Percentiles rank a stretch among this genome's conserved stretches.
These are phyloP conservation scores for Brachystomella parvula DNA, from an alignment of 1,140 invertebrate species.

Conservation along the genomic window DNA sequence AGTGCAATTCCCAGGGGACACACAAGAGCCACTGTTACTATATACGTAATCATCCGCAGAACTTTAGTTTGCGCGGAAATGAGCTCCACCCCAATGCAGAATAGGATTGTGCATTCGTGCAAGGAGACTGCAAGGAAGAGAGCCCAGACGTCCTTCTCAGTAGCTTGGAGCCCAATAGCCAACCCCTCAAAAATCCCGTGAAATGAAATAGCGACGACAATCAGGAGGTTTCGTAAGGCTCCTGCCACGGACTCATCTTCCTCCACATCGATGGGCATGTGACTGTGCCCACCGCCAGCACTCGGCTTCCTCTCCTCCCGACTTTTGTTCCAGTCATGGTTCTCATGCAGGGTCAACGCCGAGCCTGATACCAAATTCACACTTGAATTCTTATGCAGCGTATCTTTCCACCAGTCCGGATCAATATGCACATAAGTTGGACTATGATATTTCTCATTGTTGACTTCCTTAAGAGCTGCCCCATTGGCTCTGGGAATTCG, in stretches of 20 bases:
- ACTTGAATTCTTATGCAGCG: slow-evolving; percentile 30
- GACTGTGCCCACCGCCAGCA: slow-evolving; percentile 37
- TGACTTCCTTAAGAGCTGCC: too few species aligned
- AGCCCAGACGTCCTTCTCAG: slow-evolving; percentile 48
- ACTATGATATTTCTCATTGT: too few species aligned
- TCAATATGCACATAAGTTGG: slow-evolving; percentile 31
- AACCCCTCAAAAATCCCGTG: slow-evolving; percentile 61
- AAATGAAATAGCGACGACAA: slow-evolving; percentile 55
- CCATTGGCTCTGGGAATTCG: too few species aligned
- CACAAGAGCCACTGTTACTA: slow-evolving; percentile 42
- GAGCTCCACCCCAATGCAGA: slow-evolving; percentile 45
- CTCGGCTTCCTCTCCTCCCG: background rate
- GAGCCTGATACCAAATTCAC: slow-evolving; percentile 21
- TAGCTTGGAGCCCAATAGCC: slow-evolving; percentile 64
- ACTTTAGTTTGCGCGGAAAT: slow-evolving; percentile 41
- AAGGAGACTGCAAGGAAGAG: slow-evolving; percentile 49
- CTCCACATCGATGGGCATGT: slow-evolving; percentile 28
- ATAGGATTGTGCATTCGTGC: slow-evolving; percentile 51
- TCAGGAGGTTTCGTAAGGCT: slow-evolving; percentile 45
- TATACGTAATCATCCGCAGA: slow-evolving; percentile 41
- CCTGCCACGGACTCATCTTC: slow-evolving; percentile 30
- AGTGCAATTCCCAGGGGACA: slow-evolving; percentile 44
- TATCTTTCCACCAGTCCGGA: slow-evolving; percentile 36
- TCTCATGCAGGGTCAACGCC: too few species aligned
- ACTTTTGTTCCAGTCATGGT: too few species aligned